These are phyloP conservation scores for Montifringilla adamsi DNA, from an alignment of 2,113 vertebrate species.

Conservation along the genomic window DNA sequence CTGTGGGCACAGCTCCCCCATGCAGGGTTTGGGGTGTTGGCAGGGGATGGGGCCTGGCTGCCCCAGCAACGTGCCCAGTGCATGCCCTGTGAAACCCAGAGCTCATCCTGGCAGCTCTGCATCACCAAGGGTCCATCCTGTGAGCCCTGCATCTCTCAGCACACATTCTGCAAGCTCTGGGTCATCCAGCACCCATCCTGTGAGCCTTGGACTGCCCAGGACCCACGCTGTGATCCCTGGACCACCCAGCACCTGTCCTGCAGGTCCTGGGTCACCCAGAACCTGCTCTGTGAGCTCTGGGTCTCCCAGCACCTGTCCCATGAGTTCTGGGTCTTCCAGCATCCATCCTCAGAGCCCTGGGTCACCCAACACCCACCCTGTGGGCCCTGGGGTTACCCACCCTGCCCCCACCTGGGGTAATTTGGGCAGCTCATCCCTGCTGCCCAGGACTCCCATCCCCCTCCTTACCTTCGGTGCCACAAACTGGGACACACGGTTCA, in stretches of 20 bases:
- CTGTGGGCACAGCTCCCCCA: not conserved
- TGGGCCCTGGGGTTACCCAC: not conserved
- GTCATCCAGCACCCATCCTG: rapidly evolving
- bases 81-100: not conserved
- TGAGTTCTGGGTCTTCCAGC: not conserved
- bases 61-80: too few species aligned
- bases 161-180: rapidly evolving
- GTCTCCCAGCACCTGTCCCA: not conserved
- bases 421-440: not conserved
- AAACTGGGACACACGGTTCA: constrained; percentile 86
- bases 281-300: not conserved
- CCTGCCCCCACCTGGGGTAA: not conserved
- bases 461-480: constrained; percentile 82
- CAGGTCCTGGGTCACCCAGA: rapidly evolving
- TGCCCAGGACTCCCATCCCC: not conserved
- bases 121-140: rapidly evolving
- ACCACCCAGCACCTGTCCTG: rapidly evolving
- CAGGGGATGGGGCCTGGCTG: not conserved
- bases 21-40: not conserved
- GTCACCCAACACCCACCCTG: too few species aligned
- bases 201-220: rapidly evolving
- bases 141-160: rapidly evolving
- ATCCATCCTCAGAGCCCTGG: not conserved
- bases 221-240: not conserved
- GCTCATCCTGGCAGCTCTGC: not conserved